These are phyloP conservation scores for Kryphioiulus occultus DNA, from an alignment of 2,888 invertebrate species.

Conservation along the genomic window DNA sequence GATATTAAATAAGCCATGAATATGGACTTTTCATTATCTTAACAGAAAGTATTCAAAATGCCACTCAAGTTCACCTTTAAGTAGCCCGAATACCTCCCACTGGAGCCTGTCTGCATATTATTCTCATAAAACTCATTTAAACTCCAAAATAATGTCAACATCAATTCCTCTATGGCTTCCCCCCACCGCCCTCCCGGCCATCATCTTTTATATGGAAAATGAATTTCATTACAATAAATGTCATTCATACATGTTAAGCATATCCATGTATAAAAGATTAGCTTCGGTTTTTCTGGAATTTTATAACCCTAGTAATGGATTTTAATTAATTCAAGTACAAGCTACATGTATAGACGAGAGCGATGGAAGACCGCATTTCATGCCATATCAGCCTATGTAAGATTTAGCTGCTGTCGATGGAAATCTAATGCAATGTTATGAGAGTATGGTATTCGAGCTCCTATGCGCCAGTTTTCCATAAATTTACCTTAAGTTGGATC, in stretches of 20 bases:
- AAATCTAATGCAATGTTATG: background rate
- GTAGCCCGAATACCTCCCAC: background rate
- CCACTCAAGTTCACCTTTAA: background rate
- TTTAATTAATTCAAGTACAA: slow-evolving; percentile 15
- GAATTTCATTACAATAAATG: background rate
- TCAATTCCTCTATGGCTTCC: background rate
- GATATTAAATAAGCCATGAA: background rate
- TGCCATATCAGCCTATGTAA: background rate
- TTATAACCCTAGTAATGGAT: slow-evolving; percentile 25
- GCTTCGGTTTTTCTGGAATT: background rate
- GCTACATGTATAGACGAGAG: background rate
- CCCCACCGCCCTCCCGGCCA: background rate
- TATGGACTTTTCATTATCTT: background rate
- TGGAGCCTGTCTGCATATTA: background rate
- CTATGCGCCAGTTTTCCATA: no score
- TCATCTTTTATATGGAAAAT: slow-evolving; percentile 22
- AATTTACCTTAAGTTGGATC: background rate
- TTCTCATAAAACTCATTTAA: background rate
- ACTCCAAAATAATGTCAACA: slow-evolving; percentile 25
- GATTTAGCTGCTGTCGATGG: background rate
- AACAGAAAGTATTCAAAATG: background rate
- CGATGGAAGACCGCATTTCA: background rate
- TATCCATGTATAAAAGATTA: slow-evolving; percentile 11
- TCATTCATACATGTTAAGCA: slow-evolving; percentile 9
- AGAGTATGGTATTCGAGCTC: background rate